Base-by-base conservation (phyloP, 2,888 invertebrate species). In the Aromia moschata region DNA sequence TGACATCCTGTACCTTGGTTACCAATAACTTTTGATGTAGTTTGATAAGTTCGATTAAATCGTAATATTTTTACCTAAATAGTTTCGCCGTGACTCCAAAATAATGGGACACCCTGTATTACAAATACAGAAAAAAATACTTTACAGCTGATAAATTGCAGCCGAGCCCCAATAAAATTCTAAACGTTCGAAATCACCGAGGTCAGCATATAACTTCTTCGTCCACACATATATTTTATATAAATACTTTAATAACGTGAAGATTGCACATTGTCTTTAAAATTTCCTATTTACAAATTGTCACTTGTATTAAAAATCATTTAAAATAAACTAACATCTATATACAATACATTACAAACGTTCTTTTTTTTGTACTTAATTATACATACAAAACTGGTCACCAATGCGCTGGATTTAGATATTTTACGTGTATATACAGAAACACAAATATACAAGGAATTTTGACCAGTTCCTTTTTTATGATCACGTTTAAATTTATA, bases 291-390 rank as follows among this genome's bases (percentile, higher is more conserved):
- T 68, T 75, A 77, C 76, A 76, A 62, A 66, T 64, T 67, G 65
- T 72, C 73, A 72, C 68, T 72, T 74, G 72, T 74, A 74, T 73
- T 76, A 75, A 75, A 77, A 77, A 77, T 74, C 67, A 70, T 72
- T 74, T 76, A 73, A 75, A 74, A 76, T 74, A 74, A 74, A 68
- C 75, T 77, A 76, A 77, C 76, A 76, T 75, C 73, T 79, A 79
- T 79, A 69, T 79, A 79, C 79, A 79, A 68, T 76, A 78, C 75
- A 76, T 76, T 78, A 79, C 76, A 79, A 77, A 74, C 73, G 72
- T 60, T 70, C 70, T 69, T 65, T 70, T n/a, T 72, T 79, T 80
- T 80, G 80, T 80, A 80, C 79, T 80, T 79, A 80, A 74, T 77
- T 78, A 77, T 75, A 75, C 74, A 74, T 64, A 65, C 36, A 71